These are phyloP conservation scores for Mirza zaza DNA, from an alignment of 2,113 vertebrate genomes.

Conservation along the genomic window DNA sequence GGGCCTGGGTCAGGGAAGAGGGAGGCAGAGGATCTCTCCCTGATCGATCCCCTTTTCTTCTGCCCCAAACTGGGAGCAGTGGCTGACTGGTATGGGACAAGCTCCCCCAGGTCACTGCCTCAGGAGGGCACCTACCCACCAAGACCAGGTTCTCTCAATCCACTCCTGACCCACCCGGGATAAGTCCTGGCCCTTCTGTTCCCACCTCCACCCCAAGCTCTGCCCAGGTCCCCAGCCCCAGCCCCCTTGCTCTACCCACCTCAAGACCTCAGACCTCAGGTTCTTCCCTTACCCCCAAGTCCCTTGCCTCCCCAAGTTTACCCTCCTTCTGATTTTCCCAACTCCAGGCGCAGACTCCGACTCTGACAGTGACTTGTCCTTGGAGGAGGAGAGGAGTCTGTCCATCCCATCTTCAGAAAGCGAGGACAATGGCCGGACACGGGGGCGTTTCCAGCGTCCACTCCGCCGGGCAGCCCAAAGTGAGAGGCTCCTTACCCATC, in stretches of 20 bases:
- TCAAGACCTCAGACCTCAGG: background rate
- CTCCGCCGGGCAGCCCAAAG: slow-evolving; percentile 94
- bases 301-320: background rate
- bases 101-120: background rate
- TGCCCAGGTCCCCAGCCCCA: background rate
- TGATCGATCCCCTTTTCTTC: accelerated
- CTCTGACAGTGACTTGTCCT: slow-evolving; percentile 95
- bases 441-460: slow-evolving; percentile 93
- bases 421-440: slow-evolving; percentile 94
- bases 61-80: background rate
- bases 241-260: background rate
- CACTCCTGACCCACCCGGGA: background rate
- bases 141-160: background rate
- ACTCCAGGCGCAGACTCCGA: slow-evolving; percentile 93
- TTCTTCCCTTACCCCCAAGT: background rate
- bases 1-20: slow-evolving; percentile 43
- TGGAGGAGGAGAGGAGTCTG: slow-evolving; percentile 96
- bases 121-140: background rate
- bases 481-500: slow-evolving; percentile 94
- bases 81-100: background rate
- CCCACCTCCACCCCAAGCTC: background rate
- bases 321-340: background rate
- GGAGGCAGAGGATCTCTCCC: background rate
- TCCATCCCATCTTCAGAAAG: slow-evolving; percentile 98
- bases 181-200: background rate